Conservation (phyloP, 2,888 invertebrate species). For the Pollenia angustigena region DNA sequence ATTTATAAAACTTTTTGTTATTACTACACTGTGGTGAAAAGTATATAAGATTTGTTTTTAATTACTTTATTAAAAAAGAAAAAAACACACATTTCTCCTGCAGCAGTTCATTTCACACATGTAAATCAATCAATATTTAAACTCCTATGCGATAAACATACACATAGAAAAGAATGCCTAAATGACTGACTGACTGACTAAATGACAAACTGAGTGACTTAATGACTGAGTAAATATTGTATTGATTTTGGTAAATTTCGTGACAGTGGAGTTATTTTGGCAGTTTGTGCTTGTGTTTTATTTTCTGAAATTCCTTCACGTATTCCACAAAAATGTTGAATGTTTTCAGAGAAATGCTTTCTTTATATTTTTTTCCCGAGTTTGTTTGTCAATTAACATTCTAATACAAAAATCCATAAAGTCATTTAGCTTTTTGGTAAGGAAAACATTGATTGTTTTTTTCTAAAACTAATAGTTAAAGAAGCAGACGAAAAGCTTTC, state of each 20-base stretch:
- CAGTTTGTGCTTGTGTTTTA: not conserved
- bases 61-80: not conserved
- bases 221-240: constrained; percentile 3
- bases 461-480: too few species aligned
- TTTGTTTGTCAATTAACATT: constrained; percentile 20
- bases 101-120: constrained; percentile 16
- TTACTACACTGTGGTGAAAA: too few species aligned
- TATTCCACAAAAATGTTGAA: not conserved
- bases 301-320: constrained; percentile 22
- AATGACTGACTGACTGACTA: not conserved
- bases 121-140: constrained; percentile 41
- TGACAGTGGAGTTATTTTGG: not conserved
- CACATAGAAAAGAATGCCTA: not conserved
- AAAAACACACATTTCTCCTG: not conserved
- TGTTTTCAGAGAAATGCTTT: not conserved
- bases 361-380: not conserved
- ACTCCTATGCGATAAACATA: not conserved
- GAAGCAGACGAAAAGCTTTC: too few species aligned
- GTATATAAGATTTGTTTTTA: too few species aligned
- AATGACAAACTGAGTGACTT: not conserved
- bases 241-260: constrained; percentile 40
- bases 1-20: not conserved
- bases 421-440: not conserved
- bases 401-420: constrained; percentile 5
- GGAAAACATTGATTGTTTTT: constrained; percentile 26